Base-by-base conservation (phyloP, 2,797 vertebrate genomes). In the Monodelphis domestica region DNA sequence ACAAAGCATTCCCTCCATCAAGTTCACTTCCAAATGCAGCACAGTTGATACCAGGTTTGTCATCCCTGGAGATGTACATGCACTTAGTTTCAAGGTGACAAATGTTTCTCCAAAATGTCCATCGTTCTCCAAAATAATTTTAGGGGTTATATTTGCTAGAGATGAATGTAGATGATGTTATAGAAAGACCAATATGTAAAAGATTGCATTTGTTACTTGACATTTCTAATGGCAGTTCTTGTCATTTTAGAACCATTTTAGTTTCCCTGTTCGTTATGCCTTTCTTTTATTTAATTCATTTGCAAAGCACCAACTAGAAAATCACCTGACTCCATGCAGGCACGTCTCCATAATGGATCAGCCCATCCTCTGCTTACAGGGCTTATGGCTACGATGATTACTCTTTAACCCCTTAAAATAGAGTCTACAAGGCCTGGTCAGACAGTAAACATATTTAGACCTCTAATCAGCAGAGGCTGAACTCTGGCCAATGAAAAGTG, bases 401-500 rank as follows among this genome's bases (percentile, higher is more conserved):
- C 54, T 89, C 94, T 92, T 91, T 93, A 97, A 95, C 90, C 93
- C 92, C 95, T 94, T 95, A 95, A 93, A 93, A 94, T 91, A 92
- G 95, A 95, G 93, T 96, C 95, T 95, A 87, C 94, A 96, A 97
- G 97, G 91, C 78, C 53, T 70, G 93, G 90, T 92, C 24, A 93
- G 95, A 95, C 51, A 70, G 93, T 91, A 97, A 97, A 97, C 91
- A 96, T 54, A 51, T 90, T 94, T 90, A 92, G 84, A 96, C n/a
- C 91, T 90, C 87, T 94, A 93, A 97, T 96, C 93, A 95, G 95
- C 96, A 97, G 95, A 96, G 94, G 95, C 88, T 97, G 97, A 97
- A 97, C 97, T 97, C 92, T 97, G 96, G 90, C 96, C 96, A 90
- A 93, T 94, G 95, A 97, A 97, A 97, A 96, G 93, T 96, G 95